Evolutionary conservation across 2,113 vertebrate species (phyloP).

Genomic region (Columba janthina): DNA sequence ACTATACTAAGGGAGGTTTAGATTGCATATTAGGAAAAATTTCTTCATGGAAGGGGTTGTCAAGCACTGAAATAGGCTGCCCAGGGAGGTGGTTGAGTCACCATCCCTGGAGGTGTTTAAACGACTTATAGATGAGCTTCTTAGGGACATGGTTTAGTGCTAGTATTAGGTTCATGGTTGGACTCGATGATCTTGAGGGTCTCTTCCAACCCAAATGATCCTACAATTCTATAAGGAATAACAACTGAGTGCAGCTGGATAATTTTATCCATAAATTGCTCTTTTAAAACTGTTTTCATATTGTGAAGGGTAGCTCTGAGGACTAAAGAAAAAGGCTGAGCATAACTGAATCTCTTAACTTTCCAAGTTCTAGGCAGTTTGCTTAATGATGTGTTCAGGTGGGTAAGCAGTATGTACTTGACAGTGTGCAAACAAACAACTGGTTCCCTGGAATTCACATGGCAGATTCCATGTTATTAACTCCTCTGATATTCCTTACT

Average conservation of each 20-base stretch:
- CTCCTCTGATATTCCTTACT: neutral
- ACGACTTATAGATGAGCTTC: no score
- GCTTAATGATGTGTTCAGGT: neutral
- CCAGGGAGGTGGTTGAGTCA: no score
- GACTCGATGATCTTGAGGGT: no score
- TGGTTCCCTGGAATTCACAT: neutral
- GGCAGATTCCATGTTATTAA: neutral
- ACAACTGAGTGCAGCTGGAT: neutral
- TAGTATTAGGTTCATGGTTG: no score
- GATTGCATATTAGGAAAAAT: no score
- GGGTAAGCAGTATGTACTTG: neutral
- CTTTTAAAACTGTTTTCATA: neutral
- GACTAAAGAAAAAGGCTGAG: neutral
- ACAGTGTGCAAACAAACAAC: neutral
- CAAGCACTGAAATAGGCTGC: no score
- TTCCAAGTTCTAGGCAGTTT: neutral
- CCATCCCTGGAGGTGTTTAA: no score
- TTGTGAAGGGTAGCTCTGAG: neutral
- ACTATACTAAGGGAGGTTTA: no score
- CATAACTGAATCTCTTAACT: neutral
- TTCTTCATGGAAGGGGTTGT: no score
- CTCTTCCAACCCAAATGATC: no score
- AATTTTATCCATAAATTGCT: neutral
- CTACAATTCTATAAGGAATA: neutral
- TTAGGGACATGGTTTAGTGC: no score